Percentiles rank a stretch among this genome's conserved stretches.
Conservation (phyloP, 2,113 vertebrate species). For the Pygoscelis antarcticus region DNA sequence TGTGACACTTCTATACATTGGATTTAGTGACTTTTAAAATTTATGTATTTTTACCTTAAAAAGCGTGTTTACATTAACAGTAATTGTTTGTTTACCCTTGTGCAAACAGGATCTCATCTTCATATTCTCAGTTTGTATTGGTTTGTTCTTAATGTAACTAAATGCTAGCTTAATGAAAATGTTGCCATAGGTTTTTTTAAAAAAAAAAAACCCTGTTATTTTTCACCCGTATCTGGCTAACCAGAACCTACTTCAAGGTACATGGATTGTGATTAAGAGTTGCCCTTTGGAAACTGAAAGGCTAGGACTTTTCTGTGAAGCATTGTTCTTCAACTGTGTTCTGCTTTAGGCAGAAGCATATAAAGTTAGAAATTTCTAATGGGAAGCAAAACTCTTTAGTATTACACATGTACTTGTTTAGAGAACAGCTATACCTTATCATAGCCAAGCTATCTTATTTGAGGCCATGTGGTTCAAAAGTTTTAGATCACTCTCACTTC, state of each 20-base stretch:
- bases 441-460: background rate
- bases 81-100: background rate
- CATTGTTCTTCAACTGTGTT: background rate
- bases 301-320: background rate
- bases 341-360: background rate
- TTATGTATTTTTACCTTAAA: background rate
- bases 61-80: background rate
- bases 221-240: background rate
- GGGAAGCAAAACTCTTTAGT: background rate
- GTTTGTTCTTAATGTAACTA: background rate
- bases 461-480: background rate
- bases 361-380: background rate
- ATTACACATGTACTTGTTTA: background rate
- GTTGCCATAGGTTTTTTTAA: background rate
- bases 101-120: background rate
- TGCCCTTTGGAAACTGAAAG: background rate
- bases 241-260: background rate
- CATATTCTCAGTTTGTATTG: background rate
- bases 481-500: background rate
- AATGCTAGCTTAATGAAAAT: background rate
- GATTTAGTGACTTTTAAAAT: background rate
- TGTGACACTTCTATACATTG: fast-evolving
- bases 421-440: background rate
- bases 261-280: background rate
- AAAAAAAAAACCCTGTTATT: background rate